These are phyloP conservation scores for Idaea straminata DNA, from an alignment of 2,888 invertebrate genomes.

Conservation along the genomic window DNA sequence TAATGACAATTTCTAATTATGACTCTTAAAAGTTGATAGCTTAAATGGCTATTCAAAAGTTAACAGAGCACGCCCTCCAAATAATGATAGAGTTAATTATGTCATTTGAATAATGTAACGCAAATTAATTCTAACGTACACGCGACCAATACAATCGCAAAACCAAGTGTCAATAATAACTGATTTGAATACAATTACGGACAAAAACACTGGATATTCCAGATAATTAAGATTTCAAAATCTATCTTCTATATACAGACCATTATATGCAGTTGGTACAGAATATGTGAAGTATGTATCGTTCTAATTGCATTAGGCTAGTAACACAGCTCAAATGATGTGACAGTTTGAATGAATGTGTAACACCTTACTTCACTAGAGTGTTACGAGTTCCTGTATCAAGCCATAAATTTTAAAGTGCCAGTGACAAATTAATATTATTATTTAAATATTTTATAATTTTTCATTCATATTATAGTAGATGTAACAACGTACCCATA, in stretches of 20 bases:
- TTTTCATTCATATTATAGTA: slow-evolving; percentile 32
- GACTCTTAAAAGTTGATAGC: slow-evolving; percentile 21
- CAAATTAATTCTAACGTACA: slow-evolving; percentile 60
- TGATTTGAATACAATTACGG: slow-evolving; percentile 63
- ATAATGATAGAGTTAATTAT: slow-evolving; percentile 58
- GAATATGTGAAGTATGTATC: slow-evolving; percentile 21
- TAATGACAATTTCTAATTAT: slow-evolving; percentile 31
- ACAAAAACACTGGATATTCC: slow-evolving; percentile 9
- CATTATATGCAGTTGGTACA: background rate
- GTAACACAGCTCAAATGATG: slow-evolving; percentile 33
- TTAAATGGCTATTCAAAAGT: slow-evolving; percentile 31
- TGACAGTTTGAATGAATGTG: slow-evolving; percentile 51
- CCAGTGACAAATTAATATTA: background rate
- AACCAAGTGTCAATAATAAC: slow-evolving; percentile 56
- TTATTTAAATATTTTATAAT: slow-evolving; percentile 11
- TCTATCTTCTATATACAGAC: background rate
- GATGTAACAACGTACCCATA: slow-evolving; percentile 65
- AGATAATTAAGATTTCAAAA: background rate
- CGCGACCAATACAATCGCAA: slow-evolving; percentile 61
- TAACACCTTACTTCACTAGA: slow-evolving; percentile 36
- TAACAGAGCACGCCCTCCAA: slow-evolving; percentile 52
- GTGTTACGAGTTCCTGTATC: slow-evolving; percentile 5
- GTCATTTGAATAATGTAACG: slow-evolving; percentile 65
- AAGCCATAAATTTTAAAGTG: background rate
- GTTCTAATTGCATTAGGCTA: slow-evolving; percentile 35